Conservation (phyloP, 2,113 vertebrate species). For the Charadrius vociferus region DNA sequence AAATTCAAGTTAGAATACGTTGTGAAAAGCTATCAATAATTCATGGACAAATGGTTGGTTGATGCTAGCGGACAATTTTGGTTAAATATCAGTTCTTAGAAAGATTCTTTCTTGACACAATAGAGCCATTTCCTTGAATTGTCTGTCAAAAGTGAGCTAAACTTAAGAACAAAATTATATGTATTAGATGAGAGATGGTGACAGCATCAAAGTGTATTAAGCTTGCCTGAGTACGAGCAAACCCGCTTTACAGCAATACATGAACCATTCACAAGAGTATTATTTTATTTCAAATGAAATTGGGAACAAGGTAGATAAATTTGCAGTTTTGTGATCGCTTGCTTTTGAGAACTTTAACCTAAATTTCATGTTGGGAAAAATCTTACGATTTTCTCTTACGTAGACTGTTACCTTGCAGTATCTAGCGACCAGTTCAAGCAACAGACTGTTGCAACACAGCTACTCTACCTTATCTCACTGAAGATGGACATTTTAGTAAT, state of each 20-base stretch:
- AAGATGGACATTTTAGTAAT: neutral
- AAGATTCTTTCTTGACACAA: neutral
- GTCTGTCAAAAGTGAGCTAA: neutral
- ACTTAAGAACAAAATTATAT: neutral
- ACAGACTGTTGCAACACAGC: neutral
- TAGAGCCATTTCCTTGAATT: neutral
- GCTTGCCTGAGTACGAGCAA: neutral
- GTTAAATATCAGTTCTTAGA: neutral
- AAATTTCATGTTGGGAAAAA: neutral
- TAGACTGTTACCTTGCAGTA: neutral
- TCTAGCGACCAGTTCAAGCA: neutral
- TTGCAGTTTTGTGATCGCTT: neutral
- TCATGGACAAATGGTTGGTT: neutral
- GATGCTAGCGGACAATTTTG: neutral
- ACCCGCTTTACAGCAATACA: neutral
- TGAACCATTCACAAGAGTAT: neutral
- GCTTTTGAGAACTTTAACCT: neutral
- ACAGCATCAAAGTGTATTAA: neutral
- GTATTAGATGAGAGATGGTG: neutral
- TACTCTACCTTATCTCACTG: neutral
- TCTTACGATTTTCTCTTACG: neutral
- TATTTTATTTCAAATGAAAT: neutral
- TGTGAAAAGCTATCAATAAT: neutral
- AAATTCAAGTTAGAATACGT: neutral
- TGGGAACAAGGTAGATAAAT: neutral